Evolutionary conservation across 2,797 vertebrate genomes (phyloP).

Genomic region (Natrix natrix): DNA sequence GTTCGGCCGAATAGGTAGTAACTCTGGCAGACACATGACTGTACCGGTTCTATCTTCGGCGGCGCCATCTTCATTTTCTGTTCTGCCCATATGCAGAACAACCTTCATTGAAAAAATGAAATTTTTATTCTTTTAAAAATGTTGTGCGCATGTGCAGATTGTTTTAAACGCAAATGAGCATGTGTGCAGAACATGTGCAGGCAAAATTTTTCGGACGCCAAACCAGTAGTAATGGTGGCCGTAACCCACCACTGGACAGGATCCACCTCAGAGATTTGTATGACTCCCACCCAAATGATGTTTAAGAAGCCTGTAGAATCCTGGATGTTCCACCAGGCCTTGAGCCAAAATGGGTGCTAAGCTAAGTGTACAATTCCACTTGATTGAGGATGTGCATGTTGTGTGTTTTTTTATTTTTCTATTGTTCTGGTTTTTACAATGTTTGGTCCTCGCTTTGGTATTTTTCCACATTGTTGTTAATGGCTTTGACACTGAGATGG

Average conservation of each 20-base stretch:
- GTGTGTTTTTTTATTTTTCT: not conserved
- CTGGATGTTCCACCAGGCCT: not conserved
- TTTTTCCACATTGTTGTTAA: not conserved
- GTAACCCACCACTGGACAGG: not conserved
- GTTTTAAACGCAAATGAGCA: too few relatives aligned
- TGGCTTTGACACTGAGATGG: not conserved
- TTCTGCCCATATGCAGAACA: too few relatives aligned
- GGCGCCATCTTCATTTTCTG: too few relatives aligned
- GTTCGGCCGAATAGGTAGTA: too few relatives aligned
- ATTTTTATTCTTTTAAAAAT: too few relatives aligned
- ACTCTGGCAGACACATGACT: too few relatives aligned
- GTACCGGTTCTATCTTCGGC: too few relatives aligned
- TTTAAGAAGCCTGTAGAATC: not conserved
- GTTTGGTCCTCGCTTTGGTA: not conserved
- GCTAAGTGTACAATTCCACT: not conserved
- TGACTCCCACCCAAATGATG: not conserved
- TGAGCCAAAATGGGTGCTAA: not conserved
- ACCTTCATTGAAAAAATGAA: too few relatives aligned
- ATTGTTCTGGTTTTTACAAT: not conserved
- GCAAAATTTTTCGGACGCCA: too few relatives aligned
- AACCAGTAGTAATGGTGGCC: too few relatives aligned
- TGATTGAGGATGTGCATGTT: not conserved
- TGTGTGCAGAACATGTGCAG: too few relatives aligned
- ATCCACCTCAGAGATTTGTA: not conserved
- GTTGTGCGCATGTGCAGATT: too few relatives aligned